Conservation (phyloP, 2,797 vertebrate species). For the Anguilla pacifica region DNA sequence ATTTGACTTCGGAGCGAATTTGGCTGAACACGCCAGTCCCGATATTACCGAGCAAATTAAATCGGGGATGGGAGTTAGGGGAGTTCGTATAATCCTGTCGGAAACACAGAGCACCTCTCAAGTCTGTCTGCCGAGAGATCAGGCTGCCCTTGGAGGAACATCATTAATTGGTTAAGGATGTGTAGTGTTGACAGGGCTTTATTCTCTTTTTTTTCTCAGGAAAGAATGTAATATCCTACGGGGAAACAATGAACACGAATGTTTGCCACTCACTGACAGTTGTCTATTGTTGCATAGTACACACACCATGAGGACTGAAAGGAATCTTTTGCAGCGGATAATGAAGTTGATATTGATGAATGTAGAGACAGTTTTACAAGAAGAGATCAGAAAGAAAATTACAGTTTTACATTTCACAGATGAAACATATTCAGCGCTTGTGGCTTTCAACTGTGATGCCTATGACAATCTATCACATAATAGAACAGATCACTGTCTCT, state of each 20-base stretch:
- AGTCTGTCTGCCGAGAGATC: slow-evolving; percentile 57
- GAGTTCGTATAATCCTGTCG: slow-evolving; percentile 56
- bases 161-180: slow-evolving; percentile 68
- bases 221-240: slow-evolving; percentile 45
- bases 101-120: slow-evolving; percentile 52
- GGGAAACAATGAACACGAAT: slow-evolving; percentile 24
- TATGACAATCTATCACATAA: neutral
- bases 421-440: neutral
- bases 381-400: neutral
- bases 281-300: slow-evolving; percentile 37
- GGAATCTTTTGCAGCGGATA: slow-evolving; percentile 29
- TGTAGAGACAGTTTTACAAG: neutral
- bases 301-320: slow-evolving; percentile 40
- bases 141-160: slow-evolving; percentile 62
- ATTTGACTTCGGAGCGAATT: slow-evolving; percentile 81
- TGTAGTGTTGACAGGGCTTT: slow-evolving; percentile 40
- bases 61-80: slow-evolving; percentile 53
- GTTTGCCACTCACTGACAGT: slow-evolving; percentile 36
- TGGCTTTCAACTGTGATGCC: neutral
- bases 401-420: neutral
- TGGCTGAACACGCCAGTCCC: slow-evolving; percentile 79
- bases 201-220: slow-evolving; percentile 34
- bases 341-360: slow-evolving; percentile 14
- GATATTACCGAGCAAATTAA: slow-evolving; percentile 84
- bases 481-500: neutral